A percentile compares a stretch with the other conserved stretches of the same genome.
Evolutionary conservation across 1,140 invertebrate genomes (phyloP).

Genomic region (Anastrepha ludens): DNA sequence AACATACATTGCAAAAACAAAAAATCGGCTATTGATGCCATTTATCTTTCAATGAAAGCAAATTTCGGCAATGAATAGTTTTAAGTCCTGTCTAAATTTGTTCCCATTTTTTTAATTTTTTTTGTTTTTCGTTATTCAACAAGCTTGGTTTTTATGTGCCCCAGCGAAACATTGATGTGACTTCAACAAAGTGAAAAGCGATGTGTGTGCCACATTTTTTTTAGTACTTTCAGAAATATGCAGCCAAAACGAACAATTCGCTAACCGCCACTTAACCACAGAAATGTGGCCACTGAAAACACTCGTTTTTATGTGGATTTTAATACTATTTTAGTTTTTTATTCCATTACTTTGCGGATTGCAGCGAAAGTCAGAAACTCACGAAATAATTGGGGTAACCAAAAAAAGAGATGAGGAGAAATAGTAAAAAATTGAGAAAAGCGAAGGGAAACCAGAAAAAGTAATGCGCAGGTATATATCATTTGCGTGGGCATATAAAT

Average conservation of each 20-base stretch:
- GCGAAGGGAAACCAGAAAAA: too few species aligned
- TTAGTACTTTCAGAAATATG: not conserved
- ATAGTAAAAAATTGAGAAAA: too few species aligned
- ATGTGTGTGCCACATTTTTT: not conserved
- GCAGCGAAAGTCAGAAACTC: not conserved
- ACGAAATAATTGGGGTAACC: not conserved
- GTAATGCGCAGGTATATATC: too few species aligned
- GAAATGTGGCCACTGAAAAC: not conserved
- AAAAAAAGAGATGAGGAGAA: not conserved
- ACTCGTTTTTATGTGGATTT: constrained; percentile 16
- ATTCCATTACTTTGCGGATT: not conserved
- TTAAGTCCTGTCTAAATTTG: too few species aligned
- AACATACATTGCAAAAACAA: too few species aligned
- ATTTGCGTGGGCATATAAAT: not conserved
- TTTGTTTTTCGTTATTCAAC: too few species aligned
- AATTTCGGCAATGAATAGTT: too few species aligned
- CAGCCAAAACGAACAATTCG: not conserved
- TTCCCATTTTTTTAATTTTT: too few species aligned
- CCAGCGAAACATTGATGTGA: not conserved
- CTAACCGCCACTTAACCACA: constrained; percentile 9
- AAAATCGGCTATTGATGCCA: too few species aligned
- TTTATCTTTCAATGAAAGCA: too few species aligned
- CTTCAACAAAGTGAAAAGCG: not conserved
- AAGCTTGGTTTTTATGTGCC: too few species aligned
- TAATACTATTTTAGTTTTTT: constrained; percentile 15